Percentiles rank a stretch among this genome's conserved stretches.
phyloP scores from a whole-genome alignment of 2,113 vertebrate genomes.

The Austrofundulus limnaeus region DNA sequence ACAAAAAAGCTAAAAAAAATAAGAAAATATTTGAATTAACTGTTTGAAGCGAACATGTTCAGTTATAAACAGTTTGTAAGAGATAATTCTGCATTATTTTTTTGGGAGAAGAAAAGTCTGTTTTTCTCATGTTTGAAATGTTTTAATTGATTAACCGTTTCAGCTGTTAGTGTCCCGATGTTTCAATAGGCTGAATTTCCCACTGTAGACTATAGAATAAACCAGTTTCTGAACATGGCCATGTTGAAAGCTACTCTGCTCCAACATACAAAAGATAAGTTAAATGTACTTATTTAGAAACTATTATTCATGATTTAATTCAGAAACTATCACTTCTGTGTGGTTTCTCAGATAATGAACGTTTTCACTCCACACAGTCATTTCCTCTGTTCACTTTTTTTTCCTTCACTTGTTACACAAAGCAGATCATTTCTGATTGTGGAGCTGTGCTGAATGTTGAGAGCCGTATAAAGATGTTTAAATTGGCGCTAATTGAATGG shows the following conservation, averaged over 20 bases:
- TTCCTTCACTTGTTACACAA: slow-evolving; percentile 8
- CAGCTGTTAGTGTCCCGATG: too few relatives aligned
- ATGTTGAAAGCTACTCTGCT: slow-evolving; percentile 26
- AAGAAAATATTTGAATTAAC: too few relatives aligned
- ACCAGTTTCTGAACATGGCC: slow-evolving; percentile 1
- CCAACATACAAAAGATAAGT: slow-evolving; percentile 20
- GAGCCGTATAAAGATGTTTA: slow-evolving; percentile 14
- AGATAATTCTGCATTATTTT: not conserved
- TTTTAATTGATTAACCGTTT: too few relatives aligned
- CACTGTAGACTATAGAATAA: slow-evolving; percentile 12
- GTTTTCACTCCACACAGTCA: slow-evolving; percentile 13
- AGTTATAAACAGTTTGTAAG: too few relatives aligned
- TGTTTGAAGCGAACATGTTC: too few relatives aligned
- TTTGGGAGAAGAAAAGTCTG: not conserved
- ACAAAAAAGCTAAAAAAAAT: too few relatives aligned
- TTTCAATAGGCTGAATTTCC: too few relatives aligned
- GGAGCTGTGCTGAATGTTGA: slow-evolving; percentile 10
- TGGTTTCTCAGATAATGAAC: slow-evolving; percentile 21
- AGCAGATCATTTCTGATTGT: slow-evolving; percentile 23
- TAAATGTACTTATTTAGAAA: slow-evolving; percentile 22
- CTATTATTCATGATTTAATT: slow-evolving; percentile 29
- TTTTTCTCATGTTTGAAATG: not conserved
- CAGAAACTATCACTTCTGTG: slow-evolving; percentile 30
- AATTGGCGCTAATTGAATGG: slow-evolving; percentile 3
- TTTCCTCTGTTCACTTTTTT: slow-evolving; percentile 1